Evolutionary conservation across 2,797 vertebrate genomes (phyloP).

Genomic region (Mormyrus hasselquistii): DNA sequence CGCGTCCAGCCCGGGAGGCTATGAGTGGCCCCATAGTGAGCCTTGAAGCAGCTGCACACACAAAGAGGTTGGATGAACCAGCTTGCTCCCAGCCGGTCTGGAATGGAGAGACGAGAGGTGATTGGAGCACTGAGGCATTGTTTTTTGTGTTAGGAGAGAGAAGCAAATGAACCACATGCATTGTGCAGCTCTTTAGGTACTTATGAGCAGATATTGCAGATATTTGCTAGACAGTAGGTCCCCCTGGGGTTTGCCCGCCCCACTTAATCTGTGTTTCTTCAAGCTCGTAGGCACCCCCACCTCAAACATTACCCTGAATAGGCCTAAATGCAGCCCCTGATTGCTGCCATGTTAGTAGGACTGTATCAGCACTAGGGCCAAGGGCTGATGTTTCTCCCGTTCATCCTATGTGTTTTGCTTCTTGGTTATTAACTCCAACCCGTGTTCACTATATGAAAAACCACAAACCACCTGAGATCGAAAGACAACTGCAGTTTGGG

Average conservation of each 20-base stretch:
- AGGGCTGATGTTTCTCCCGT: background rate
- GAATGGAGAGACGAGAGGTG: background rate
- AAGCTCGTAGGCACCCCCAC: background rate
- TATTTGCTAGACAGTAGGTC: slow-evolving; percentile 8
- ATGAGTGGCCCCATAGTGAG: background rate
- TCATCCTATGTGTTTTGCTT: background rate
- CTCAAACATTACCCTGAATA: background rate
- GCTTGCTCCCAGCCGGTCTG: slow-evolving; percentile 6
- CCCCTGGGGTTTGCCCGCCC: background rate
- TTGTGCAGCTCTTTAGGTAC: background rate
- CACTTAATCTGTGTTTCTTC: background rate
- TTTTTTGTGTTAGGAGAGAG: background rate
- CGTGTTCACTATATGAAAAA: background rate
- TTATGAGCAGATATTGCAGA: background rate
- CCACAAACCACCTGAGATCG: background rate
- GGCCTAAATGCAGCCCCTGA: background rate
- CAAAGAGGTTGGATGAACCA: background rate
- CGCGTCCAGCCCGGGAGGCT: background rate
- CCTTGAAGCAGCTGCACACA: background rate
- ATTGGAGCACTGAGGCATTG: background rate
- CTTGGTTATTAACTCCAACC: background rate
- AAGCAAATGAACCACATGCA: background rate
- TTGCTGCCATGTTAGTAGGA: background rate
- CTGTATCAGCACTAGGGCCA: background rate
- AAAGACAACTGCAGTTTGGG: background rate